phyloP scores from a whole-genome alignment of 2,797 vertebrate genomes.

The Enteromius fasciolatus region DNA sequence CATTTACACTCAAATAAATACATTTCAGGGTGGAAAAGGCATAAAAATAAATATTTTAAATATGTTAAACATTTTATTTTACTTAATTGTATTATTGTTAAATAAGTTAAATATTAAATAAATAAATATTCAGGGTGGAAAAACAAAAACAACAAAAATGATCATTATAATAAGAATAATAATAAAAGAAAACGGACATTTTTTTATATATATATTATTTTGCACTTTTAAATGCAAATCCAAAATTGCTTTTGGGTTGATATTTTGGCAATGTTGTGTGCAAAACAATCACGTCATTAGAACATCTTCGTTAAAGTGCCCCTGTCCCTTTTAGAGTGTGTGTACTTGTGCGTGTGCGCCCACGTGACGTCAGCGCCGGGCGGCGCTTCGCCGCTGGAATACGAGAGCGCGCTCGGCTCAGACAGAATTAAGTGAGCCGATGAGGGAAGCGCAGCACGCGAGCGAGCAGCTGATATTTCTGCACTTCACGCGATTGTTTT shows the following conservation, averaged over 20 bases:
- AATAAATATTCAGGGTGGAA: no score
- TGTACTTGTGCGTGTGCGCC: not conserved
- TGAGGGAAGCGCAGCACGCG: fast-evolving
- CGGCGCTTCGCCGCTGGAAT: not conserved
- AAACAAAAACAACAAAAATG: no score
- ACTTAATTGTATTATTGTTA: no score
- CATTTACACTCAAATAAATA: not conserved
- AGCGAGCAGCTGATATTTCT: not conserved
- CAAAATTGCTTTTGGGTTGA: not conserved
- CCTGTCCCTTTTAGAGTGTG: constrained; percentile 15
- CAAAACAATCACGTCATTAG: not conserved
- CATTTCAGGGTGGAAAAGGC: not conserved
- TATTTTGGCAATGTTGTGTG: not conserved
- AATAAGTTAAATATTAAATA: no score
- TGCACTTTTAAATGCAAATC: no score
- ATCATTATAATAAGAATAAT: no score
- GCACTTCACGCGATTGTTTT: not conserved
- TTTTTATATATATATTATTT: no score
- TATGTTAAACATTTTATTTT: no score
- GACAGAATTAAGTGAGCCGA: not conserved
- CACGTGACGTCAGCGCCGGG: not conserved
- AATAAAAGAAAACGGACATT: no score
- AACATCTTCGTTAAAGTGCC: not conserved
- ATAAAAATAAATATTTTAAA: not conserved
- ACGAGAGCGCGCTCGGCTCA: not conserved